Evolutionary conservation across 1,140 invertebrate genomes (phyloP), one percentile per base, ranked within the genome.

Genomic region (Heliconius hermathena): DNA sequence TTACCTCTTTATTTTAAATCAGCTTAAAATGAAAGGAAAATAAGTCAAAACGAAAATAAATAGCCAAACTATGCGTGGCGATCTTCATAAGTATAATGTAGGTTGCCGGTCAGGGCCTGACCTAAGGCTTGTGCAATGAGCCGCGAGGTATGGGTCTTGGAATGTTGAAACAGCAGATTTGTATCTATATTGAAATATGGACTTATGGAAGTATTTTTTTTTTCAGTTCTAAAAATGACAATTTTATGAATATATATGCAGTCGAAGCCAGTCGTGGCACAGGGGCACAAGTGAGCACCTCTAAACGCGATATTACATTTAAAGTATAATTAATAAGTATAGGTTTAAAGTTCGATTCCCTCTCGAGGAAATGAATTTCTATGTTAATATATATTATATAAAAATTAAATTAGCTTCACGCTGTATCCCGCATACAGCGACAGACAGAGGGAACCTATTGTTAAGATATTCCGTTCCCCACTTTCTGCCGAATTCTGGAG

Each of bases 61-160:
- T 26, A 57, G 60, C 20, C 57, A 66, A 66, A 66, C 57, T 22
- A 26, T 26, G 57, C 26, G 60, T 66, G 54, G 9, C 54, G 6
- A 22, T 57, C 0, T 57, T n/a, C 54, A 3, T 57, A 57, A 57
- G 54, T 26, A 66, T 66, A 66, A 66, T 16, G 22, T 66, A 1
- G 60, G 60, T 66, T 8, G 22, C 22, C 22, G 60, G 60, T 66
- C 60, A 66, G 60, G 60, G 60, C 22, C 60, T 66, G 60, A 66
- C 60, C 60, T 66, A 29, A 66, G 60, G 60, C 60, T 9, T 66
- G 22, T 66, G 57, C 57, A 26, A 22, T 60, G 57, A 60, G 60
- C 60, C 60, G 60, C 60, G 60, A 66, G 60, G 60, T 66, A 26
- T 66, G 60, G 26, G 22, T 66, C 60, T 66, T 8, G 60, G 60